Conservation (phyloP, 2,888 invertebrate genomes). For the Rhagonycha lutea region DNA sequence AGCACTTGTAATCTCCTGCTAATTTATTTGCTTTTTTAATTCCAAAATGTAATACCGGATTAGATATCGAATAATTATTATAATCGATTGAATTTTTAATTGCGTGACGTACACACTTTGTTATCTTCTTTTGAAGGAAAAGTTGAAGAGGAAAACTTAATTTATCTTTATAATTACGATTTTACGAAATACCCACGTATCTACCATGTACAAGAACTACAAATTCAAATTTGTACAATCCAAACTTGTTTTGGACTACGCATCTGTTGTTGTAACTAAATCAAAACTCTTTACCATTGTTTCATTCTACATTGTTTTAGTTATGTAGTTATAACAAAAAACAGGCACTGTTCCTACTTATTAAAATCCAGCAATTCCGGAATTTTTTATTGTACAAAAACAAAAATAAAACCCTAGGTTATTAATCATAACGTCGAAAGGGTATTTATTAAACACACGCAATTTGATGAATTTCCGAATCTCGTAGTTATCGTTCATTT, state of each 20-base stretch:
- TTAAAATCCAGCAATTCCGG: neutral
- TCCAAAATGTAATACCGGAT: neutral
- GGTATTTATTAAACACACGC: neutral
- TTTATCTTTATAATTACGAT: neutral
- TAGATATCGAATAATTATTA: neutral
- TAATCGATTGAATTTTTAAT: neutral
- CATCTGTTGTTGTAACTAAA: neutral
- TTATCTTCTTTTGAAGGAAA: neutral
- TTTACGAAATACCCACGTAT: neutral
- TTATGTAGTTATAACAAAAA: neutral
- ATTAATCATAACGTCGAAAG: neutral
- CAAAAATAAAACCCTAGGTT: neutral
- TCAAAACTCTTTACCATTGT: neutral
- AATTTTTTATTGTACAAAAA: neutral
- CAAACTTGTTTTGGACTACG: neutral
- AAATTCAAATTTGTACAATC: neutral
- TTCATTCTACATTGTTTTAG: neutral
- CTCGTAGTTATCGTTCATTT: neutral
- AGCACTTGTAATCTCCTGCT: neutral
- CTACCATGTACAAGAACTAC: neutral
- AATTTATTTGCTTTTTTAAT: neutral
- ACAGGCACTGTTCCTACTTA: neutral
- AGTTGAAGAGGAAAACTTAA: neutral
- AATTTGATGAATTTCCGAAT: neutral
- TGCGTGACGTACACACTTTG: neutral